Base-by-base conservation (phyloP, 1,140 invertebrate genomes). In the Tetramorium parvispinum region DNA sequence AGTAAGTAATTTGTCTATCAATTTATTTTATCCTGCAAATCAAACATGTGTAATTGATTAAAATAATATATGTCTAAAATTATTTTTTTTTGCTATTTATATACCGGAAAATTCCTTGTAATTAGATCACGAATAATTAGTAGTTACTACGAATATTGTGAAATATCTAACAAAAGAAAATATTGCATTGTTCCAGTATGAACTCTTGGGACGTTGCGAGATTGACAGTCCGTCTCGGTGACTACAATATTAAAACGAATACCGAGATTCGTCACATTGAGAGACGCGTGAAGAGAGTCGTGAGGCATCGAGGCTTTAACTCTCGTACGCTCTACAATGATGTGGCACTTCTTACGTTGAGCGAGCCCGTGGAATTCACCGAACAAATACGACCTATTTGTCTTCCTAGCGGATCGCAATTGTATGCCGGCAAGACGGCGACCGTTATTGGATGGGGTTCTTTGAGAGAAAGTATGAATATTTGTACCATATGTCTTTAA, bases 391-490 rank as follows among this genome's bases (percentile, higher is more conserved):
- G 97, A 85, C 97, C 98, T 0, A 97, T 99, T 63, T 99, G 98
- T 92, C 95, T 99, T 78, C 97, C 98, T 2, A 94, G 95, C 16
- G 96, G 96, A 1, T 95, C 96, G 0, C 93, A 96, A 89, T 93
- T 96, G 5, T 98, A 97, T 91, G 94, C 96, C 61, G 97, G 97
- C 43, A 96, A 96, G 85, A 96, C 96, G 2, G 98, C 96, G 2
- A 98, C 97, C 0, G 98, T 98, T 6, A 98, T 98, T 70, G 98
- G 98, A 11, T 98, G 97, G 98, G 97, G 97, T 32, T 98, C 97
- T 92, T 95, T 98, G 88, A 95, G 96, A 92, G 97, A 98, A 95
- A 97, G 97, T 98, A 93, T 96, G 96, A 88, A 55, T 27, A 63
- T 37, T 73, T 49, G 59, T 61, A 61, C 68, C 18, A 76, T 46